Conservation (phyloP, 2,113 vertebrate species). For the Dipodomys merriami region DNA sequence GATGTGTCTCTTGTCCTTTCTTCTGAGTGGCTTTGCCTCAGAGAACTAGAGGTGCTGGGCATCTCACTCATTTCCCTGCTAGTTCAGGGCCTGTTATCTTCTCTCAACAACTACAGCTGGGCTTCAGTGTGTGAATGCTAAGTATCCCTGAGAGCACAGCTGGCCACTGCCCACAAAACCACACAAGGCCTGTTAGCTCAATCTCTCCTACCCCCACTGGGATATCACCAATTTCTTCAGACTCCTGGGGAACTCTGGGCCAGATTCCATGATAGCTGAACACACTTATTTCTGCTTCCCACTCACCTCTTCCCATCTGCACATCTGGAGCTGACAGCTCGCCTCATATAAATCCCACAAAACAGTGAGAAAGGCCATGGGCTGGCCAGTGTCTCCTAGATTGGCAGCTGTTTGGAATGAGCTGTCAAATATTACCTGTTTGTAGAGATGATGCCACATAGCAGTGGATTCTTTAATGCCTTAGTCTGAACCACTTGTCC, state of each 20-base stretch:
- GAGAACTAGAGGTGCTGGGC: background rate
- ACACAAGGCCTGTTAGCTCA: background rate
- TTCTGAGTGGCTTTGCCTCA: slow-evolving; percentile 37
- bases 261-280: background rate
- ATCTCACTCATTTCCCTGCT: slow-evolving; percentile 9
- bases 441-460: background rate
- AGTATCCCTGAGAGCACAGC: background rate
- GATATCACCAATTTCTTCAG: slow-evolving; percentile 12
- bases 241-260: background rate
- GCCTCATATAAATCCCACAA: background rate
- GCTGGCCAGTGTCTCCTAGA: background rate
- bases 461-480: background rate
- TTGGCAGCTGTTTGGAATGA: background rate
- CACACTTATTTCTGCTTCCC: background rate
- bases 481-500: background rate
- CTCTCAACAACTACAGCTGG: slow-evolving; percentile 47
- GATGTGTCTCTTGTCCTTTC: background rate
- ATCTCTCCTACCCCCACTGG: background rate
- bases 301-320: slow-evolving; percentile 13
- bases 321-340: slow-evolving; percentile 25
- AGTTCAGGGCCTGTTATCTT: background rate
- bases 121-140: slow-evolving; percentile 6
- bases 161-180: background rate
- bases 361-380: slow-evolving; percentile 9
- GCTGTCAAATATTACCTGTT: background rate